Conservation (phyloP, 1,140 invertebrate genomes). For the Drosophila kohkoa region DNA sequence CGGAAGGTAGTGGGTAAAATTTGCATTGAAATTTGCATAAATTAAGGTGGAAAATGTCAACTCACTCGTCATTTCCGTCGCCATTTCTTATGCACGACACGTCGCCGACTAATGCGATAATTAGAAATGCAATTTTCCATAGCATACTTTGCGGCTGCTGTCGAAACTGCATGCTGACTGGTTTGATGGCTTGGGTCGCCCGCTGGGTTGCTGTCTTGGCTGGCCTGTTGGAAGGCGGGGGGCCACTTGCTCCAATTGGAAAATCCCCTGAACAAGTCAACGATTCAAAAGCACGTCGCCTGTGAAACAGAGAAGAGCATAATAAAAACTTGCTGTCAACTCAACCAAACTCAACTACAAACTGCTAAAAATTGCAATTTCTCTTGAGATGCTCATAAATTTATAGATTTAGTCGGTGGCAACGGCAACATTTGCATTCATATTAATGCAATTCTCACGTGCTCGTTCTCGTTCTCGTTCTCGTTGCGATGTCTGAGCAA, state of each 20-base stretch:
- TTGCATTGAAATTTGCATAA: constrained; percentile 68
- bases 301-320: constrained; percentile 41
- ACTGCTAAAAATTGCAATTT: constrained; percentile 70
- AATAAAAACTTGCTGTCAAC: constrained; percentile 79
- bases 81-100: constrained; percentile 82
- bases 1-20: neutral
- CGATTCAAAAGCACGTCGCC: constrained; percentile 76
- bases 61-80: constrained; percentile 65
- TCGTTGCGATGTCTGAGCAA: constrained; percentile 8
- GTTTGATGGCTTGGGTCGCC: constrained; percentile 4
- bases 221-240: constrained; percentile 2
- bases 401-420: constrained; percentile 63
- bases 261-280: constrained; percentile 65
- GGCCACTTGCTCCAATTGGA: constrained; percentile 44
- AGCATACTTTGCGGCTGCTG: constrained; percentile 72
- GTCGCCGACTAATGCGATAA: constrained; percentile 81
- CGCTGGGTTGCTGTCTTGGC: neutral
- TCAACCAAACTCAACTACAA: constrained; percentile 35
- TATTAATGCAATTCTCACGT: constrained; percentile 84
- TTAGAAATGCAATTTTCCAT: constrained; percentile 84
- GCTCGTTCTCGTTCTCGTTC: constrained; percentile 48
- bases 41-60: constrained; percentile 51
- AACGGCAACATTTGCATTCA: constrained; percentile 68
- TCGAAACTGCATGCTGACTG: constrained; percentile 61
- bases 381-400: constrained; percentile 72